These are phyloP conservation scores for Ochropleura leucogaster DNA, from an alignment of 2,888 invertebrate species.

Conservation along the genomic window DNA sequence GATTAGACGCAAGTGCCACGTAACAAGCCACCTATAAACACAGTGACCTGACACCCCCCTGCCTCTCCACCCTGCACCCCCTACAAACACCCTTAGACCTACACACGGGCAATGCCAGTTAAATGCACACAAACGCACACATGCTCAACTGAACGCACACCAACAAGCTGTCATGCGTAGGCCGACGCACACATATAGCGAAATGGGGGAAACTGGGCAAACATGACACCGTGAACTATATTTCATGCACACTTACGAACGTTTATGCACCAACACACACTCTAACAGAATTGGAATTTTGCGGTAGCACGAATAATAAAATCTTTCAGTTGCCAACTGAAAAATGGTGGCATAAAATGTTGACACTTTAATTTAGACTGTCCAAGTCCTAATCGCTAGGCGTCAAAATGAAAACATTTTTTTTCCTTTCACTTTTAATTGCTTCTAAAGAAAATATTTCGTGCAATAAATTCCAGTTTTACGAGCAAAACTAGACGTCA, in stretches of 20 bases:
- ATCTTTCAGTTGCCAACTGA: slow-evolving; percentile 67
- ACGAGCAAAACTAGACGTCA: slow-evolving; percentile 44
- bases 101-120: slow-evolving; percentile 69
- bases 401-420: slow-evolving; percentile 53
- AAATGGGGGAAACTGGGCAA: slow-evolving; percentile 69
- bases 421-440: slow-evolving; percentile 62
- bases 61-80: slow-evolving; percentile 61
- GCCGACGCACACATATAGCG: slow-evolving; percentile 61
- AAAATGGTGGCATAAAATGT: slow-evolving; percentile 58
- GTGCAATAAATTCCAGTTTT: slow-evolving; percentile 49
- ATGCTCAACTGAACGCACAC: slow-evolving; percentile 54
- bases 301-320: slow-evolving; percentile 60
- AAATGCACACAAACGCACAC: slow-evolving; percentile 64
- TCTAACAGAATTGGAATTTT: slow-evolving; percentile 57
- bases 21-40: slow-evolving; percentile 83
- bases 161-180: slow-evolving; percentile 46
- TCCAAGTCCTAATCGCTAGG: slow-evolving; percentile 47
- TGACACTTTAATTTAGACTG: slow-evolving; percentile 61
- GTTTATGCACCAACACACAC: slow-evolving; percentile 57
- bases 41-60: slow-evolving; percentile 80
- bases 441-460: slow-evolving; percentile 52
- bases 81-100: slow-evolving; percentile 72
- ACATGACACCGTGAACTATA: slow-evolving; percentile 73
- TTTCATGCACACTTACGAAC: slow-evolving; percentile 65
- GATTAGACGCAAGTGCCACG: slow-evolving; percentile 77